Base-by-base conservation (phyloP, 92 coral and sea anemone genomes). In the Ricordea florida region DNA sequence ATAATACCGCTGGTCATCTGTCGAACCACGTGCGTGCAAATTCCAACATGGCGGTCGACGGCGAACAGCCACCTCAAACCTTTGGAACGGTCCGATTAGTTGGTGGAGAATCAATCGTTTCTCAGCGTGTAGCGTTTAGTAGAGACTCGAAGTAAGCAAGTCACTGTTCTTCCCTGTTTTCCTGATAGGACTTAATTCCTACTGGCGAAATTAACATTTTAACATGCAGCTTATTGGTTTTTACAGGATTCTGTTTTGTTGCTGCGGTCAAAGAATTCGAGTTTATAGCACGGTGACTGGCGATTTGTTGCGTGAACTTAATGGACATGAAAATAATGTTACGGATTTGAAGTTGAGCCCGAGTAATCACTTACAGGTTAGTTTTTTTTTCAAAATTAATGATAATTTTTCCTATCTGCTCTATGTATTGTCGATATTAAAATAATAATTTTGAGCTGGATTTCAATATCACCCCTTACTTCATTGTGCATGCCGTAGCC, bases 51-150 rank as follows among this genome's bases (percentile, higher is more conserved):
- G 74, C 76, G 40, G 34, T 57, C 15, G 83, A 51, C 24, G 50
- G 72, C 18, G 80, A 50, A 18, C 63, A 45, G 72, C 49, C 69
- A 42, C 17, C 65, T 16, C 74, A 81, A 52, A 35, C 49, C 74
- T 62, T 90, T 30, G 98, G 97, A 3, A 62, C 42, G 64, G 88
- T 91, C 57, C 85, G 89, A 24, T 74, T 88, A 26, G 90, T 94
- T 82, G 98, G 98, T 43, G 98, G 98, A 2, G 90, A 91, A 75
- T 87, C 98, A 34, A 66, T 94, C 22, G 85, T 92, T 4, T 33
- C 87, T 62, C 78, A 82, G 37, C 93, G 87, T 64, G 81, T 76
- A 57, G 71, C 63, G 37, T 94, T 94, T 63, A 91, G 98, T 69
- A 87, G 52, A 37, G 97, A 91, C 59, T 87, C 97, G 49, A 90